Percentiles rank a stretch among this genome's conserved stretches.
Evolutionary conservation across 2,797 vertebrate species (phyloP).

Genomic region (Argya squamiceps): DNA sequence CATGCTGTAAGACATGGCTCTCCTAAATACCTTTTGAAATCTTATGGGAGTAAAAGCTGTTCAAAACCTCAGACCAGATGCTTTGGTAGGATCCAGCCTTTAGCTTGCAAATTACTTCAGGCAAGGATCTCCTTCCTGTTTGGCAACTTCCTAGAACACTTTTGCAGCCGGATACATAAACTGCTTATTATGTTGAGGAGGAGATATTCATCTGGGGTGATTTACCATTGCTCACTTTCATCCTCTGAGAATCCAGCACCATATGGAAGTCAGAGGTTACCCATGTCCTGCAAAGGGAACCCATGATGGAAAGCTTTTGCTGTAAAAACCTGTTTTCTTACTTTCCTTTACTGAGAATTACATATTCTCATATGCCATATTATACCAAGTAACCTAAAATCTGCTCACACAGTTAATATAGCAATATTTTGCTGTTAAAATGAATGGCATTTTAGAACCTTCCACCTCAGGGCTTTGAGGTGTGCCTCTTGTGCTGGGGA

Average conservation of each 20-base stretch:
- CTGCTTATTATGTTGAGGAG: not conserved
- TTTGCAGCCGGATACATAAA: conserved; percentile 39
- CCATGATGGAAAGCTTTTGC: not conserved
- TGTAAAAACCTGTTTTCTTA: not conserved
- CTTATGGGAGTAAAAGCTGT: conserved; percentile 13
- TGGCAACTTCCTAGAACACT: conserved; percentile 37
- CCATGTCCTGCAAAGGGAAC: not conserved
- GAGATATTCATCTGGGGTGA: not conserved
- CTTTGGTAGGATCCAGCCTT: conserved; percentile 23
- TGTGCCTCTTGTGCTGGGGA: not conserved
- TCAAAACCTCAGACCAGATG: conserved; percentile 52
- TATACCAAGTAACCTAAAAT: not conserved
- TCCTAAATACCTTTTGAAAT: conserved; percentile 26
- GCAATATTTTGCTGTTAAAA: not conserved
- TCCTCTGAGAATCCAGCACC: not conserved
- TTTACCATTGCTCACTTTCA: not conserved
- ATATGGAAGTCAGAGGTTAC: not conserved
- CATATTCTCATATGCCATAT: not conserved
- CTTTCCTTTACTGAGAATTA: not conserved
- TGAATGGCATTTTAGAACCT: not conserved
- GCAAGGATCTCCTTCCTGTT: conserved; percentile 47
- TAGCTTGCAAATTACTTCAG: conserved; percentile 41
- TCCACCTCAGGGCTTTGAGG: not conserved
- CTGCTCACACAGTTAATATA: not conserved
- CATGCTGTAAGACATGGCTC: not conserved